Evolutionary conservation across 2,113 vertebrate genomes (phyloP), one percentile per base, ranked within the genome.

Genomic region (Noctilio leporinus): DNA sequence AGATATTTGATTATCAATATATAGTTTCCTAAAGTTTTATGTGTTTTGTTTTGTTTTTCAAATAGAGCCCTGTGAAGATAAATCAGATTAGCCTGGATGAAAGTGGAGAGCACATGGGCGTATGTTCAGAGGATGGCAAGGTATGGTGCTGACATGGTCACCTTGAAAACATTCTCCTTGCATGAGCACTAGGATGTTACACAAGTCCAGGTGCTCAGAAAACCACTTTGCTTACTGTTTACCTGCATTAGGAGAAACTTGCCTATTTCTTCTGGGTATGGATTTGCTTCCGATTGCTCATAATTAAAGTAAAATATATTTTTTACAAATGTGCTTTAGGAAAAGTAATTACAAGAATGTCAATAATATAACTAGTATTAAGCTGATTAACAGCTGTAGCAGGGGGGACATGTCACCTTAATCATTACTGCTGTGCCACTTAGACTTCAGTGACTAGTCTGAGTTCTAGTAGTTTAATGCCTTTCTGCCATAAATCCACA

Each of bases 1-100:
- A 95, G 81, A 16, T 17, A 43, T 30, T 24, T 73, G 14, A 24
- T 78, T 80, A 11, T 20, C 77, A 57, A 62, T 89, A 7, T 20
- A 72, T 72, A 22, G 83, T 93, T 95, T 97, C 43, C 88, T 96
- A 93, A 96, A 65, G 57, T 1, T 91, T 94, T 69, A 40, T 24
- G 5, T 90, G 2, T 88, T 95, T 19, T 92, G 10, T 8, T 65
- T 57, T 95, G 78, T 91, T 49, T 96, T 76, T 57, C n/a, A n/a
- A 17, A 4, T 98, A 99, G 99, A 99, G 99, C 97, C 98, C 99
- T 15, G 99, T 99, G 98, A 99, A 99, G 98, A 99, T 99, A 98
- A 99, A 99, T 98, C 99, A 99, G 98, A 99, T 99, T 97, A 99
- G 99, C 97, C 97, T 99, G 98, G 99, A 99, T 98, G 99, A 99